Base-by-base conservation (phyloP, 1,140 invertebrate species). In the Bombus ignitus region DNA sequence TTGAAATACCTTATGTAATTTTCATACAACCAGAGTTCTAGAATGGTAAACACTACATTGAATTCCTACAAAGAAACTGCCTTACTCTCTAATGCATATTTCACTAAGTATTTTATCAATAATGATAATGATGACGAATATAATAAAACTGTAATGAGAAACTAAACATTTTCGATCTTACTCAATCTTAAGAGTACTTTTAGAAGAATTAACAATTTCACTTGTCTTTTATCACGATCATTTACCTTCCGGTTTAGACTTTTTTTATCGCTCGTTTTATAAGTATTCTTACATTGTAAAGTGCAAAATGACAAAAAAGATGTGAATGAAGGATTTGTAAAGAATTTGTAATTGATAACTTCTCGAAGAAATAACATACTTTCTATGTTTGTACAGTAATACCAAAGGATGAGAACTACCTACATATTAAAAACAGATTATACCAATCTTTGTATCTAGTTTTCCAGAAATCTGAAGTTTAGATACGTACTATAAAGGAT, bases 81-180 rank as follows among this genome's bases (percentile, higher is more conserved):
- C 88, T 91, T 91, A 91, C n/a, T 81, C 76, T 68, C 89, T 92
- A 92, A 83, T 86, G 88, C 88, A 93, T 85, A 90, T 85, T 85
- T 65, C 83, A 62, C 70, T 83, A 86, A 62, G 44, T 86, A 78
- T 81, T 75, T 37, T 93, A 91, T 76, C 87, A 86, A 89, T 88
- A 87, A 87, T 89, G 87, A 92, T 88, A 89, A 89, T 87, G 87
- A 87, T 87, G 84, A 88, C 28, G 73, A 92, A 88, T 85, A 90
- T 71, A 84, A 80, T 82, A 85, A 28, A 42, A 70, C 65, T 65
- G 53, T 53, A 76, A 81, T 72, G 68, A 68, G 9, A 83, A 87
- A 84, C 53, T 65, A 66, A 72, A 87, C 37, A 62, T 44, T 32
- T 77, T n/a, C 81, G 68, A 42, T 25, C 13, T 32, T 42, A 77